Percentiles rank a stretch among this genome's conserved stretches.
phyloP scores from a whole-genome alignment of 2,888 invertebrate species.

The Ectropis crepuscularia region DNA sequence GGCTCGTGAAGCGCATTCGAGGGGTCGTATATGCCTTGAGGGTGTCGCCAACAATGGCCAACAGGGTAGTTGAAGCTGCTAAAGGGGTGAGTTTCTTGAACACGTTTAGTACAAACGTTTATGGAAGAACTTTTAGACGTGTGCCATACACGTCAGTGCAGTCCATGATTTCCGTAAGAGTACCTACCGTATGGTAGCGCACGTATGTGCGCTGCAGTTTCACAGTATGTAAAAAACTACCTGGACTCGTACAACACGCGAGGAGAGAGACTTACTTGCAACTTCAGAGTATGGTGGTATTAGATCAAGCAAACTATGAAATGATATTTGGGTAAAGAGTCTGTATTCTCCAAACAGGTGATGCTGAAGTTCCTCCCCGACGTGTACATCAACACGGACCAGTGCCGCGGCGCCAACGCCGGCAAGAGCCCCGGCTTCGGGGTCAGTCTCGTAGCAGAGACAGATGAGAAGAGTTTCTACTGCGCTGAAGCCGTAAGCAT shows the following conservation, averaged over 20 bases:
- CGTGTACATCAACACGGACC: slow-evolving; percentile 97
- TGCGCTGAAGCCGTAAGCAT: slow-evolving; percentile 86
- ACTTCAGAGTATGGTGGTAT: no score
- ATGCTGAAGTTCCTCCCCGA: slow-evolving; percentile 96
- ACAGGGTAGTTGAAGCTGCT: slow-evolving; percentile 96
- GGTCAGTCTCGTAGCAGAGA: slow-evolving; percentile 95
- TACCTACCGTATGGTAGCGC: no score
- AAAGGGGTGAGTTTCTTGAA: slow-evolving; percentile 86
- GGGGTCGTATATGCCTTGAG: slow-evolving; percentile 95
- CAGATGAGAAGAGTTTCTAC: slow-evolving; percentile 92
- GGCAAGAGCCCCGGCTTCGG: slow-evolving; percentile 97
- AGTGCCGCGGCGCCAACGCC: slow-evolving; percentile 93
- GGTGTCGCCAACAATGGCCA: slow-evolving; percentile 97
- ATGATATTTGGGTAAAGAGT: no score
- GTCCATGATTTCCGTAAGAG: no score
- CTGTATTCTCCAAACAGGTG: slow-evolving; percentile 64
- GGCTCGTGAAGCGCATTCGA: slow-evolving; percentile 96
- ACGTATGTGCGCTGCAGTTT: no score
- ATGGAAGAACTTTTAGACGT: no score
- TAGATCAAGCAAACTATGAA: no score
- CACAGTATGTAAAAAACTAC: no score
- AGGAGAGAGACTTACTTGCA: no score
- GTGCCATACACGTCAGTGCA: no score
- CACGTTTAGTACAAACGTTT: not conserved
- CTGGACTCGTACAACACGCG: no score